Conservation (phyloP, 1,140 invertebrate species). For the Rhagoletis pomonella region DNA sequence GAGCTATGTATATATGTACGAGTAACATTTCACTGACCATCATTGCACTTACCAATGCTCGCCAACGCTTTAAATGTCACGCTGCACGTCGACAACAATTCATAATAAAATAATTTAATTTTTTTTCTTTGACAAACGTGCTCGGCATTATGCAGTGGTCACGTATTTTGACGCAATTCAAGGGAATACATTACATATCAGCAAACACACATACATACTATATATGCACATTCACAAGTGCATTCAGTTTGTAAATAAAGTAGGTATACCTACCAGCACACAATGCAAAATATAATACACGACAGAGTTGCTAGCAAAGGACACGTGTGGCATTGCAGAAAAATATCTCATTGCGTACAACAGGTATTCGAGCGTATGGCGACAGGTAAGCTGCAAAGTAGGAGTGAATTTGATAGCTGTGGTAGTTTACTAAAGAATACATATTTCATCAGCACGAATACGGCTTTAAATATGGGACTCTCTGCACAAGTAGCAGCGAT, state of each 20-base stretch:
- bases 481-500: too few relatives aligned
- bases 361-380: too few relatives aligned
- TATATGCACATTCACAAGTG: too few relatives aligned
- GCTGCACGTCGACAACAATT: not conserved
- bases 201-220: too few relatives aligned
- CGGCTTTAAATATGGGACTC: too few relatives aligned
- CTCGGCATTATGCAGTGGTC: not conserved
- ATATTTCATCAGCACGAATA: too few relatives aligned
- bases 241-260: too few relatives aligned
- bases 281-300: not conserved
- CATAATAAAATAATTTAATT: constrained; percentile 22
- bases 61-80: not conserved
- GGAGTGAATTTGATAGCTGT: too few relatives aligned
- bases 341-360: not conserved
- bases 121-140: constrained; percentile 5
- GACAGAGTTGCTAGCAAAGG: not conserved
- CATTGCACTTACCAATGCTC: not conserved
- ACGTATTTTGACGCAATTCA: not conserved
- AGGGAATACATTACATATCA: not conserved
- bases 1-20: too few relatives aligned
- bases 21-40: not conserved
- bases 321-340: not conserved
- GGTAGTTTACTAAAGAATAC: too few relatives aligned
- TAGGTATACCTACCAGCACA: too few relatives aligned
- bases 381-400: too few relatives aligned